phyloP scores from a whole-genome alignment of 1,140 invertebrate species.

The Aethina tumida region DNA sequence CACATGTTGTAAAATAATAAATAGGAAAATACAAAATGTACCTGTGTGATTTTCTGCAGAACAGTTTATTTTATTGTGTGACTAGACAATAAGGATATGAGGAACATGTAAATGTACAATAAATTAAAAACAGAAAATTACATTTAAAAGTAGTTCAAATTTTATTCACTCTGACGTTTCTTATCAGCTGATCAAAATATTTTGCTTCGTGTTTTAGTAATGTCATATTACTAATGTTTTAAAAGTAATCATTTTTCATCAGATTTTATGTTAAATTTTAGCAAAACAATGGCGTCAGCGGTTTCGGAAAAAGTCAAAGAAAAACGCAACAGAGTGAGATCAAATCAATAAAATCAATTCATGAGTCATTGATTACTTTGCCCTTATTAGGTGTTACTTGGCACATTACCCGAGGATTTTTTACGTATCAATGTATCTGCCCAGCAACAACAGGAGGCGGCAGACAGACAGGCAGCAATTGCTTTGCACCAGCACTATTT shows the following conservation, averaged over 20 bases:
- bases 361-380: constrained; percentile 1
- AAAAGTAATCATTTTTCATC: constrained; percentile 39
- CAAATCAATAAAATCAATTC: constrained; percentile 3
- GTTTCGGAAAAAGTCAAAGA: constrained; percentile 32
- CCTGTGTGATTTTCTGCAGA: no score
- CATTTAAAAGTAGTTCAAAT: no score
- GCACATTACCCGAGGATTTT: constrained; percentile 72
- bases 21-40: no score
- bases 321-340: constrained; percentile 27
- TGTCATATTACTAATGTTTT: constrained; percentile 39
- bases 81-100: no score
- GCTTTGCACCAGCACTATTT: constrained; percentile 68
- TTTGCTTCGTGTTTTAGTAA: no score
- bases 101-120: no score
- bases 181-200: no score
- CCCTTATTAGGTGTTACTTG: constrained; percentile 55
- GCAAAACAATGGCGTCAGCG: constrained; percentile 31
- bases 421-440: constrained; percentile 51
- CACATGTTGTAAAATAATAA: no score
- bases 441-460: constrained; percentile 54
- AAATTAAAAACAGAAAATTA: no score
- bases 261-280: constrained; percentile 6
- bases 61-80: no score
- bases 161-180: no score
- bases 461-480: constrained; percentile 71